Evolutionary conservation across 2,888 invertebrate species (phyloP).

Genomic region (Amblyteles armatorius): DNA sequence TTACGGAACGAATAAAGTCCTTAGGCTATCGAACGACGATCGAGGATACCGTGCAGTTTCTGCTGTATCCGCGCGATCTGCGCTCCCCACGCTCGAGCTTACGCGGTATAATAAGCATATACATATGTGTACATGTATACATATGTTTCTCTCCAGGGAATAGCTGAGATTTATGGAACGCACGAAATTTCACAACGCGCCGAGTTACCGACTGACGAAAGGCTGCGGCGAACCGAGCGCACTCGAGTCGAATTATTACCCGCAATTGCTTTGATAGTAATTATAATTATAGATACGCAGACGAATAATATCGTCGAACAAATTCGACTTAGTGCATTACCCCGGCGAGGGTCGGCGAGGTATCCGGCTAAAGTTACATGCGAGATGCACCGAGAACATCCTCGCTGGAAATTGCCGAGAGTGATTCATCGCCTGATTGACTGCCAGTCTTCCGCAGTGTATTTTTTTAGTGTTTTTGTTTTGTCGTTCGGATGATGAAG

Average conservation of each 20-base stretch:
- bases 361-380: background rate
- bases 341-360: too few relatives aligned
- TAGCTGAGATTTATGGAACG: slow-evolving; percentile 65
- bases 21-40: slow-evolving; percentile 56
- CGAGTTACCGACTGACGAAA: slow-evolving; percentile 69
- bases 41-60: slow-evolving; percentile 37
- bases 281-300: slow-evolving; percentile 57
- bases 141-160: slow-evolving; percentile 56
- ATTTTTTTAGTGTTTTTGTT: background rate
- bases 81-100: background rate
- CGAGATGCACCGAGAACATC: background rate
- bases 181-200: slow-evolving; percentile 72
- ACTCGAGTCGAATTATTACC: slow-evolving; percentile 72
- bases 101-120: background rate
- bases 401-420: slow-evolving; percentile 7
- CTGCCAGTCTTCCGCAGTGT: slow-evolving; percentile 30
- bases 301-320: slow-evolving; percentile 43
- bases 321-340: slow-evolving; percentile 34
- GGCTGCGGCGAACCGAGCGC: slow-evolving; percentile 63
- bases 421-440: slow-evolving; percentile 40
- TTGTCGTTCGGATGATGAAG: slow-evolving; percentile 38
- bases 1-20: slow-evolving; percentile 54
- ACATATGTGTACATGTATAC: background rate
- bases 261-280: slow-evolving; percentile 67
- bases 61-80: background rate